Evolutionary conservation across 2,888 invertebrate species (phyloP).

Genomic region (Linhomoeus sp.): DNA sequence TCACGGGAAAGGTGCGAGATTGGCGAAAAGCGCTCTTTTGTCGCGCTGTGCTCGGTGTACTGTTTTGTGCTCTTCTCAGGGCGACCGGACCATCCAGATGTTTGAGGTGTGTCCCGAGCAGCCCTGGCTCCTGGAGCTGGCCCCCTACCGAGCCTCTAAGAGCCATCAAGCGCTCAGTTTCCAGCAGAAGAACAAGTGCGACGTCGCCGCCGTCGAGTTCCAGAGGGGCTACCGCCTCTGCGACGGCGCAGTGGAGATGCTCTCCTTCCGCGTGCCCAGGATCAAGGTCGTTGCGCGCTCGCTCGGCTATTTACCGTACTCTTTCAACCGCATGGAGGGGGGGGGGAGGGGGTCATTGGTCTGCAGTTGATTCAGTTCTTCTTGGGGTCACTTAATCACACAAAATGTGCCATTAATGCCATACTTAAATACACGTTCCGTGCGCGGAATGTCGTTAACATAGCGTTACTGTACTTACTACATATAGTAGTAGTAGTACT

Average conservation of each 20-base stretch:
- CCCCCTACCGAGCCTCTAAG: slow-evolving; percentile 46
- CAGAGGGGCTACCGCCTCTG: slow-evolving; percentile 78
- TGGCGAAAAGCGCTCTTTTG: not conserved
- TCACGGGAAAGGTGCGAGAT: slow-evolving; percentile 65
- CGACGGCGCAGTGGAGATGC: slow-evolving; percentile 72
- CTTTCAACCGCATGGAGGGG: no score
- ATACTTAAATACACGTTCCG: no score
- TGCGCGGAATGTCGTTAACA: no score
- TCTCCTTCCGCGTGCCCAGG: slow-evolving; percentile 83
- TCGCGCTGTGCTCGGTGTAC: no score
- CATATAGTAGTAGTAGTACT: no score
- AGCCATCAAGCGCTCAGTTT: slow-evolving; percentile 73
- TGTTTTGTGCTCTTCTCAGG: slow-evolving; percentile 40
- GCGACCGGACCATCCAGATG: slow-evolving; percentile 76
- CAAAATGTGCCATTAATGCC: no score
- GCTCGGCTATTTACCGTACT: no score
- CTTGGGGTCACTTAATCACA: no score
- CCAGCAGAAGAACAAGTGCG: slow-evolving; percentile 65
- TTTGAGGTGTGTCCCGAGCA: slow-evolving; percentile 71
- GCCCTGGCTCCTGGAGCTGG: slow-evolving; percentile 65
- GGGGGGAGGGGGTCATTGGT: no score
- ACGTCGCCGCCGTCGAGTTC: slow-evolving; percentile 58
- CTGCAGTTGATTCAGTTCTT: no score
- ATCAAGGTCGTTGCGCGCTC: slow-evolving; percentile 47
- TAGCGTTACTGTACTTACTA: no score